Evolutionary conservation across 1,140 invertebrate species (phyloP).

Genomic region (Pollicipes pollicipes): DNA sequence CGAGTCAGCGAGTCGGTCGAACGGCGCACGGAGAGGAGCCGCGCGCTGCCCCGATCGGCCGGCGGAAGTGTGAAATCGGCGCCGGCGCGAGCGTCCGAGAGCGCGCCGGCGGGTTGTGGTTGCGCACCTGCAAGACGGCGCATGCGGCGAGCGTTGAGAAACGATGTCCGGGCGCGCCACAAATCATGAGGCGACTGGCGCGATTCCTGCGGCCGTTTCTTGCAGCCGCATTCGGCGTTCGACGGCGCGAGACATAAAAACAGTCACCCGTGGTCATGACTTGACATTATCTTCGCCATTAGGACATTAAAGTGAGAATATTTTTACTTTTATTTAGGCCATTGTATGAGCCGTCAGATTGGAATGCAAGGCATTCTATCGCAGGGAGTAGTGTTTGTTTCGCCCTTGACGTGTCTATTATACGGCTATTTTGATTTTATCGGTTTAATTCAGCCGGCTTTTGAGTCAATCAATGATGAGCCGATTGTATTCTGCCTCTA

Average conservation of each 20-base stretch:
- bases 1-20: no score
- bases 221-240: not conserved
- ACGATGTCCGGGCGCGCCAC: not conserved
- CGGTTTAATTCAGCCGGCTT: not conserved
- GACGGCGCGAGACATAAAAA: not conserved
- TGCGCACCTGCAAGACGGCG: not conserved
- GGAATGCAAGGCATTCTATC: slow-evolving; percentile 1
- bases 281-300: slow-evolving; percentile 1
- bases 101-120: no score
- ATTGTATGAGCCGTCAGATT: not conserved
- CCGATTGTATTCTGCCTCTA: not conserved
- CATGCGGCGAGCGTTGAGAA: not conserved
- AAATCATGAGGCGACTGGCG: not conserved
- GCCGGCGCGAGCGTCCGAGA: not conserved
- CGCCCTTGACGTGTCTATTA: slow-evolving; percentile 1
- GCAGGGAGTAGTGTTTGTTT: not conserved
- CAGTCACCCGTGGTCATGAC: not conserved
- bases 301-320: slow-evolving; percentile 2
- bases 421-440: slow-evolving; percentile 2
- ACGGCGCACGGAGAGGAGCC: no score
- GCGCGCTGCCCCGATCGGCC: not conserved
- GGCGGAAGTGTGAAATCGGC: not conserved
- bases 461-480: not conserved
- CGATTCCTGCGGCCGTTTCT: not conserved
- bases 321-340: not conserved